Evolutionary conservation across 2,888 invertebrate species (phyloP).

Genomic region (Polia nebulosa): DNA sequence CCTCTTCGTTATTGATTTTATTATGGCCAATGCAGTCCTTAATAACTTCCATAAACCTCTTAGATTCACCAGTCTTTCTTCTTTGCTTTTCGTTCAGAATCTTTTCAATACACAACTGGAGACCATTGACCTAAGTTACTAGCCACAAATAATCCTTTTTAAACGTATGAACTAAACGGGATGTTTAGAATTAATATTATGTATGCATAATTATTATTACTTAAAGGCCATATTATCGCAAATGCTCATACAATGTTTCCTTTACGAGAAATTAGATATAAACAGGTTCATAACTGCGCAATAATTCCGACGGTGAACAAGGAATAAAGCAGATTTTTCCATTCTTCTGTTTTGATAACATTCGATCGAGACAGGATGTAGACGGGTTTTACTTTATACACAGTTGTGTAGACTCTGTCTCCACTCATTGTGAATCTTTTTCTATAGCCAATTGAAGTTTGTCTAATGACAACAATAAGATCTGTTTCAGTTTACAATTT

Average conservation of each 20-base stretch:
- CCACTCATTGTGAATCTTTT: slow-evolving; percentile 8
- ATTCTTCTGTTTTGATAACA: slow-evolving; percentile 43
- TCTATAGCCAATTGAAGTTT: slow-evolving; percentile 2
- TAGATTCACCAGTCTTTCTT: not conserved
- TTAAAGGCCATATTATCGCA: slow-evolving; percentile 25
- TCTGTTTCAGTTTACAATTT: not conserved
- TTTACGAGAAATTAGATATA: slow-evolving; percentile 15
- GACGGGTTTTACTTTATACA: slow-evolving; percentile 17
- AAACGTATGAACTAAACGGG: slow-evolving; percentile 32
- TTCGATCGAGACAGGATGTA: slow-evolving; percentile 24
- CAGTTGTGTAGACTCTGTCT: not conserved
- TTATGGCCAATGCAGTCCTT: not conserved
- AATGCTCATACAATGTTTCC: slow-evolving; percentile 46
- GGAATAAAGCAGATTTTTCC: slow-evolving; percentile 14
- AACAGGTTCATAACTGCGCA: slow-evolving; percentile 1
- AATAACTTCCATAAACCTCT: not conserved
- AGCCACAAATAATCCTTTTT: slow-evolving; percentile 26
- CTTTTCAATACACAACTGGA: not conserved
- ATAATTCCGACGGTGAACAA: not conserved
- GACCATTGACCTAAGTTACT: slow-evolving; percentile 30
- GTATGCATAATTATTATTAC: slow-evolving; percentile 29
- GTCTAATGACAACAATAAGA: not conserved
- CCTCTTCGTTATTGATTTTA: slow-evolving; percentile 16
- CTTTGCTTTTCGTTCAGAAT: not conserved
- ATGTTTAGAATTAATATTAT: slow-evolving; percentile 44